Percentiles rank a stretch among this genome's conserved stretches.
Evolutionary conservation across 2,888 invertebrate genomes (phyloP).

Genomic region (Hyalella azteca): DNA sequence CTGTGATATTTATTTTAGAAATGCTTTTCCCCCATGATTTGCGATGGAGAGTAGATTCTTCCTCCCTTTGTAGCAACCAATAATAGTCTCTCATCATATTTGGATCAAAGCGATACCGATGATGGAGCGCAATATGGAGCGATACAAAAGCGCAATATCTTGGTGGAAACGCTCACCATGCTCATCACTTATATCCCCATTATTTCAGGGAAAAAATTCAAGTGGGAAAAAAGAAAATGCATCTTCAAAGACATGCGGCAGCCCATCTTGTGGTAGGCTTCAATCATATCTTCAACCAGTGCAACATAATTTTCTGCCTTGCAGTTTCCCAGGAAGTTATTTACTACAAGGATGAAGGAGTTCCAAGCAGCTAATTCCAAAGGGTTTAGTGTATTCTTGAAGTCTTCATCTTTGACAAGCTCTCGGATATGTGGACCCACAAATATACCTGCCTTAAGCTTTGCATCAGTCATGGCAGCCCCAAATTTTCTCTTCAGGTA

Average conservation of each 20-base stretch:
- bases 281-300: constrained; percentile 62
- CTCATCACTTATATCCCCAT: constrained; percentile 61
- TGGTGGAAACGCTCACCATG: constrained; percentile 63
- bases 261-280: constrained; percentile 56
- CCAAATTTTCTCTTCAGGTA: too few species aligned
- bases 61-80: too few species aligned
- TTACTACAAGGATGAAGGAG: constrained; percentile 43
- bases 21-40: too few species aligned
- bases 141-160: too few species aligned
- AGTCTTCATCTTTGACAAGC: constrained; percentile 35
- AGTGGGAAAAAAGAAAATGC: constrained; percentile 61
- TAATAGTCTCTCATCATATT: too few species aligned
- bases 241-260: constrained; percentile 62
- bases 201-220: constrained; percentile 62
- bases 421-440: constrained; percentile 43
- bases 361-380: constrained; percentile 42
- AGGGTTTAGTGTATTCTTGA: constrained; percentile 27
- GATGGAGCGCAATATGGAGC: too few species aligned
- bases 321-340: constrained; percentile 45
- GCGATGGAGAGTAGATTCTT: too few species aligned
- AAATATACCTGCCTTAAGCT: constrained; percentile 43
- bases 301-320: constrained; percentile 44
- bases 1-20: too few species aligned
- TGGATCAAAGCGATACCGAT: too few species aligned
- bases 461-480: too few species aligned